Conservation (phyloP, 2,888 invertebrate species). For the Leptinotarsa tumamoca region DNA sequence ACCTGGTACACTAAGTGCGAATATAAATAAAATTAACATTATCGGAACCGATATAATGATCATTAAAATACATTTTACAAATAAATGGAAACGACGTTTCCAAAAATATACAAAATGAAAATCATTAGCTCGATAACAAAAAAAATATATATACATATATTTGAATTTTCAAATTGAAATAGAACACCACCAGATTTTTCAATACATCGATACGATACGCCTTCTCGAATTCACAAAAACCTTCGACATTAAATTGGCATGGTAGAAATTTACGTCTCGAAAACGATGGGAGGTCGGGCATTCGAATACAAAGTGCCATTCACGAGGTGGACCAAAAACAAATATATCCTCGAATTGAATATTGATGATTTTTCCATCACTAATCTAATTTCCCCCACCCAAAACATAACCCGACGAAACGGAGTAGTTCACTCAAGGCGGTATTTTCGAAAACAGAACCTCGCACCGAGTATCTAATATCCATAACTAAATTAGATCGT, state of each 20-base stretch:
- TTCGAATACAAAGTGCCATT: slow-evolving; percentile 58
- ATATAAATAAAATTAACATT: slow-evolving; percentile 46
- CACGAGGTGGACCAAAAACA: slow-evolving; percentile 34
- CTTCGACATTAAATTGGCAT: slow-evolving; percentile 43
- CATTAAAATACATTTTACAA: slow-evolving; percentile 45
- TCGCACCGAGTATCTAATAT: background rate
- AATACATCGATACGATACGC: slow-evolving; percentile 40
- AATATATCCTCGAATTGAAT: slow-evolving; percentile 30
- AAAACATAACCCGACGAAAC: background rate
- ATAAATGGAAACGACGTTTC: slow-evolving; percentile 43
- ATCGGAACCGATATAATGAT: slow-evolving; percentile 40
- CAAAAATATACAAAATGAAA: slow-evolving; percentile 47
- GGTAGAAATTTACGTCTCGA: slow-evolving; percentile 49
- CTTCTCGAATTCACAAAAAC: slow-evolving; percentile 38
- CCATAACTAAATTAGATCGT: background rate
- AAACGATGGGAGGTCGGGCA: slow-evolving; percentile 50
- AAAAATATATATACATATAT: slow-evolving; percentile 43
- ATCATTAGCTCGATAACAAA: slow-evolving; percentile 41
- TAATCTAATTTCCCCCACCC: slow-evolving; percentile 4
- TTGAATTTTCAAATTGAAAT: slow-evolving; percentile 29
- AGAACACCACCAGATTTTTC: slow-evolving; percentile 51
- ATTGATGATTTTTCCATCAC: slow-evolving; percentile 12
- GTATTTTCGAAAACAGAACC: background rate
- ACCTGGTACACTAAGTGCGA: slow-evolving; percentile 45
- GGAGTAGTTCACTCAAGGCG: background rate